These are phyloP conservation scores for Talpa occidentalis DNA, from an alignment of 2,113 vertebrate genomes.

Conservation along the genomic window DNA sequence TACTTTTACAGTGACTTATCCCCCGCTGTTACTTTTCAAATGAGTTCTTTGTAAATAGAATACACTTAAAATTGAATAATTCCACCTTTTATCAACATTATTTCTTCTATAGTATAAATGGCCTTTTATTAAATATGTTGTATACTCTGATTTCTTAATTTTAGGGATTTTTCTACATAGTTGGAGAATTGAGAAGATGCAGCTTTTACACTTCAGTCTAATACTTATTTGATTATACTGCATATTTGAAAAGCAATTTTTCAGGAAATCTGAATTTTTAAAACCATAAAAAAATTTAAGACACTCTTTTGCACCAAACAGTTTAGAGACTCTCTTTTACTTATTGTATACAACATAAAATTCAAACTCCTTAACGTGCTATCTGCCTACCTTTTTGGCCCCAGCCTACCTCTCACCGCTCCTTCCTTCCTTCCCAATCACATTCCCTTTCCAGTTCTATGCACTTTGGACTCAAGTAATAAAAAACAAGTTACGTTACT, in stretches of 20 bases:
- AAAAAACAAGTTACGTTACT: neutral
- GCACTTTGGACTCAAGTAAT: constrained; percentile 36
- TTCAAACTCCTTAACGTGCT: neutral
- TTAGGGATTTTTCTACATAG: constrained; percentile 11
- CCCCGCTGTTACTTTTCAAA: neutral
- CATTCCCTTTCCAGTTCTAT: neutral
- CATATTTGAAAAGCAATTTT: constrained; percentile 14
- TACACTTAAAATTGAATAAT: constrained; percentile 22
- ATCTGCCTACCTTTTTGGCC: neutral
- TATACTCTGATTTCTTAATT: neutral
- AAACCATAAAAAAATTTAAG: constrained; percentile 1
- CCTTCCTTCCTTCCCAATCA: neutral
- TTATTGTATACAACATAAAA: constrained; percentile 8
- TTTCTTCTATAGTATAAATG: constrained; percentile 5
- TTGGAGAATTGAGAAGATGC: neutral
- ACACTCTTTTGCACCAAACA: neutral
- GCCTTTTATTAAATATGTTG: constrained; percentile 24
- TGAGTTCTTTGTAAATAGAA: constrained; percentile 46
- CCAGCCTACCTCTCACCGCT: neutral
- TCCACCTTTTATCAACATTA: constrained; percentile 9
- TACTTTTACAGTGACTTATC: constrained; percentile 17
- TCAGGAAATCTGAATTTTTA: constrained; percentile 21
- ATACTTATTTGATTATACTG: neutral
- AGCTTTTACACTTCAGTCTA: neutral
- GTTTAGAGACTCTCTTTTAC: constrained; percentile 30